Evolutionary conservation across 2,888 invertebrate species (phyloP), one percentile per base, ranked within the genome.

Genomic region (Conistra vaccinii): DNA sequence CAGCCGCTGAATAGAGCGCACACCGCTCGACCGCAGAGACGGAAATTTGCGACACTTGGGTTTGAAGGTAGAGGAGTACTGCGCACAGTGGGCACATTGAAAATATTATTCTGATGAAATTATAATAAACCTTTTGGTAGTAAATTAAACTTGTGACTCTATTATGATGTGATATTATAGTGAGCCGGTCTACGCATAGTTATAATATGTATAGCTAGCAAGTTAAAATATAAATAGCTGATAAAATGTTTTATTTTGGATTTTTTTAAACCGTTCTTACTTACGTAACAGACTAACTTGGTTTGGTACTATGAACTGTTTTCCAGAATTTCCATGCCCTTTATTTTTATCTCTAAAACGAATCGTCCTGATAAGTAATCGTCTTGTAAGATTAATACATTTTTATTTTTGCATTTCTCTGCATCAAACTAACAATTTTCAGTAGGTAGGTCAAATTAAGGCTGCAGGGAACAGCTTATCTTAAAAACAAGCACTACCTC

Each of bases 1-100:
- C 55, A 66, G 63, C 29, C 45, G 12, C 57, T 87, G 85, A 86
- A 87, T 82, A 75, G 85, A 67, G 63, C 35, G 68, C 48, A 65
- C 73, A 78, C 58, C 29, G 58, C 58, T 61, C 55, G 61, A 61
- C 62, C 53, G 55, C 66, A 53, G 55, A n/a, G 51, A 32, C 53
- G 61, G 84, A 70, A 42, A 76, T 77, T 70, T 69, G 68, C 53
- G 69, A 80, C 69, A 76, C 69, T 67, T 63, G 10, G 29, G 45
- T 17, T 61, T 72, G 66, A 60, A 65, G 39, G 39, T 26, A 39
- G 2, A 6, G 57, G 7, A 48, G 23, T 48, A 48, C 48, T 48
- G 48, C 4, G 20, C 14, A 48, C 29, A 73, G 39, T 23, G 26
- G 3, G 20, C 6, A 35, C 20, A 45, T 20, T 3, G 0, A 26